These are phyloP conservation scores for Scaptomyza cyrtandrae DNA, from an alignment of 2,888 invertebrate species.

Conservation along the genomic window DNA sequence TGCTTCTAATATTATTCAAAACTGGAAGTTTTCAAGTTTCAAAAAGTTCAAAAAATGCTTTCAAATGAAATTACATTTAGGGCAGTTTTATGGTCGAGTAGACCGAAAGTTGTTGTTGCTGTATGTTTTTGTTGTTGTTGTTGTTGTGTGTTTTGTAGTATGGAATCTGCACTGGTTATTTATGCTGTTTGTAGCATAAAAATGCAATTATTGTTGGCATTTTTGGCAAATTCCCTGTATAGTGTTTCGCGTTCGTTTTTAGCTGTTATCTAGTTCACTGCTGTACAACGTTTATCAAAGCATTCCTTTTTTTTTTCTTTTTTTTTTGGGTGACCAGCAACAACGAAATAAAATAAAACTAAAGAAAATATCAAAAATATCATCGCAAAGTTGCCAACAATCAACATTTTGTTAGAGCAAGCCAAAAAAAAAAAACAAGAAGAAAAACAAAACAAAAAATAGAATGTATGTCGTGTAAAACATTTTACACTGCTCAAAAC, in stretches of 20 bases:
- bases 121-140: too few relatives aligned
- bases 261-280: slow-evolving; percentile 43
- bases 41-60: too few relatives aligned
- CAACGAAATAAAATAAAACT: background rate
- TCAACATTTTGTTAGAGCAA: slow-evolving; percentile 53
- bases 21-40: too few relatives aligned
- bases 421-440: slow-evolving; percentile 31
- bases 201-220: slow-evolving; percentile 71
- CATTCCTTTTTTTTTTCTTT: too few relatives aligned
- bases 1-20: too few relatives aligned
- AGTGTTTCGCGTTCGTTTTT: slow-evolving; percentile 1
- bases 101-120: too few relatives aligned
- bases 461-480: slow-evolving; percentile 20
- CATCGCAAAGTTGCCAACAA: slow-evolving; percentile 62
- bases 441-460: background rate
- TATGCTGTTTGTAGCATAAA: slow-evolving; percentile 66
- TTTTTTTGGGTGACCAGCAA: slow-evolving; percentile 37
- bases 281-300: slow-evolving; percentile 51
- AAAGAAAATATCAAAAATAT: slow-evolving; percentile 44
- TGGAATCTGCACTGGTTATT: slow-evolving; percentile 39
- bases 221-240: slow-evolving; percentile 39
- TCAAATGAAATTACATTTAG: background rate
- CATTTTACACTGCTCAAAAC: slow-evolving; percentile 19
- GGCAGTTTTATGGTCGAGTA: slow-evolving; percentile 8
- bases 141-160: too few relatives aligned